Base-by-base conservation (phyloP, 2,113 vertebrate genomes). In the Peromyscus maniculatus region DNA sequence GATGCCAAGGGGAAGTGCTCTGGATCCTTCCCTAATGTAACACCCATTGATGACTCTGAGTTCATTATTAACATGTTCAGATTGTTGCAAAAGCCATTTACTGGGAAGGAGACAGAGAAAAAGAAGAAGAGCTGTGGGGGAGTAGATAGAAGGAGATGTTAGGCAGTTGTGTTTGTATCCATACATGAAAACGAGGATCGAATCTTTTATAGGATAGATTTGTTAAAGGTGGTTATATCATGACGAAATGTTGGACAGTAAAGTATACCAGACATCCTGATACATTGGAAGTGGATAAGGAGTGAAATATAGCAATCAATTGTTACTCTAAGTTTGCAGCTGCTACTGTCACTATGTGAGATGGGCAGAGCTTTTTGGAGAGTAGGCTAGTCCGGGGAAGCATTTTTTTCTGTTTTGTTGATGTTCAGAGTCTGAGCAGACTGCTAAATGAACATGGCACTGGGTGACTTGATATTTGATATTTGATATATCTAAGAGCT, bases 391-490 rank as follows among this genome's bases (percentile, higher is more conserved):
- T 2, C 31, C 4, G 36, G 16, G 5, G 7, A 62, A 79, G 28
- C 11, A 62, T 24, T 87, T 59, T 59, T 2, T 89, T 97, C 52
- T 78, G 3, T 91, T 84, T 88, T 66, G 69, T 39, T 71, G 3
- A 46, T 28, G 43, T 69, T 89, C 64, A 94, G 39, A 66, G 93
- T 87, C 36, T 88, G 26, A 28, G 74, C 72, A 78, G 49, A 79
- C 64, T 88, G 64, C 28, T 28, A 91, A n/a, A 39, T 78, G n/a
- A 67, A 91, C 64, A 91, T 39, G 87, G 5, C 8, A 72, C 4
- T 67, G 57, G 71, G 15, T 3, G 78, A 33, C 39, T 93, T 49
- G 79, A 52, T 88, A 64, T 84, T 95, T 96, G 43, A 62, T 93
- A 59, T 43, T 43, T 43, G 39, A 43, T 66, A 19, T 96, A 1